These are phyloP conservation scores for Triops cancriformis DNA, from an alignment of 1,140 invertebrate genomes.

Conservation along the genomic window DNA sequence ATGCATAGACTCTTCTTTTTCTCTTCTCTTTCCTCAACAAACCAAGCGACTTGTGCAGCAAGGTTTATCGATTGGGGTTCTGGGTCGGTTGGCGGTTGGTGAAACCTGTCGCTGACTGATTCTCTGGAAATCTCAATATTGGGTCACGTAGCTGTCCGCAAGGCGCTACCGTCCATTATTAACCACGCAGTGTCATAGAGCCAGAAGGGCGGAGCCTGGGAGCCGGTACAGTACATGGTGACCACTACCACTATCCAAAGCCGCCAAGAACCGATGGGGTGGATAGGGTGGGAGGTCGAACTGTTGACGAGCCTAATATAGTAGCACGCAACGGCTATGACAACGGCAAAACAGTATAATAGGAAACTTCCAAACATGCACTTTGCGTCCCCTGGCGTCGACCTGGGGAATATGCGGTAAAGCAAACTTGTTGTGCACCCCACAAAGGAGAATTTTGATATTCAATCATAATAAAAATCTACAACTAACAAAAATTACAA, in stretches of 20 bases:
- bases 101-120: constrained; percentile 12
- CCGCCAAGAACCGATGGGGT: not conserved
- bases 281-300: not conserved
- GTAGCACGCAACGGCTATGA: not conserved
- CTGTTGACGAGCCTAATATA: constrained; percentile 4
- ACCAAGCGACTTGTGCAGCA: not conserved
- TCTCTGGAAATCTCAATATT: constrained; percentile 10
- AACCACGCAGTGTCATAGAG: not conserved
- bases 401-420: too few relatives aligned
- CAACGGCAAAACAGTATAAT: not conserved
- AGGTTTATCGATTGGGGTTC: not conserved
- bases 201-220: not conserved
- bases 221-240: not conserved
- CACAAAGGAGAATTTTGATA: too few relatives aligned
- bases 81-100: not conserved
- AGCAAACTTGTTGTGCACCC: too few relatives aligned
- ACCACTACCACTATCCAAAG: not conserved
- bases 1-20: not conserved
- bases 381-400: not conserved
- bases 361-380: not conserved
- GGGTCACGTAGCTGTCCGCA: not conserved
- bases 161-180: not conserved
- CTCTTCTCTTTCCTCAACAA: not conserved
- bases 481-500: not conserved
- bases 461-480: not conserved